These are phyloP conservation scores for Bombus haemorrhoidalis DNA, from an alignment of 1,140 invertebrate genomes.

Conservation along the genomic window DNA sequence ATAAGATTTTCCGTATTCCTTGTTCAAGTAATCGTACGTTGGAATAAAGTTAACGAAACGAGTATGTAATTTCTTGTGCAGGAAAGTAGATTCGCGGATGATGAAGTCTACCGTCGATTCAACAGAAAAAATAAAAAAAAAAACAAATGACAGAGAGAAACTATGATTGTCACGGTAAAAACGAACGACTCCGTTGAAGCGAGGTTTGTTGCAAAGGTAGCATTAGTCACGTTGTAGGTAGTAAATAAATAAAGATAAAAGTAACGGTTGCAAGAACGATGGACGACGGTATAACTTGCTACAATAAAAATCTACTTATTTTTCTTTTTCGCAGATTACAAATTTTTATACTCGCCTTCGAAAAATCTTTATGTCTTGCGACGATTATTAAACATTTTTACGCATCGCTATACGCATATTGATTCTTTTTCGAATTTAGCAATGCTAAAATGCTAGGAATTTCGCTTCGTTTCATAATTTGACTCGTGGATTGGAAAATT, in stretches of 20 bases:
- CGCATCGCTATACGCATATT: neutral
- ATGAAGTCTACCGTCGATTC: neutral
- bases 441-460: neutral
- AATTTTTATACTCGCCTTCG: neutral
- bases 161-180: neutral
- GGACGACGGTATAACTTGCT: neutral
- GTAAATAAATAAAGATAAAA: constrained; percentile 34
- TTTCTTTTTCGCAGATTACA: neutral
- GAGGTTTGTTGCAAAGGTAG: neutral
- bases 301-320: constrained; percentile 10
- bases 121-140: neutral
- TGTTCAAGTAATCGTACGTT: no score
- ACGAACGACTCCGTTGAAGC: neutral
- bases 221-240: neutral
- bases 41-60: neutral
- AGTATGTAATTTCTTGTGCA: neutral
- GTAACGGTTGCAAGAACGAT: neutral
- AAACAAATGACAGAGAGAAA: neutral
- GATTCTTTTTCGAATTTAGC: neutral
- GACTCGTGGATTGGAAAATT: neutral
- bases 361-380: neutral
- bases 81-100: neutral
- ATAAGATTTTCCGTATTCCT: neutral
- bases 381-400: neutral
- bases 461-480: no score